Evolutionary conservation across 2,797 vertebrate genomes (phyloP).

Genomic region (Argyrosomus regius): DNA sequence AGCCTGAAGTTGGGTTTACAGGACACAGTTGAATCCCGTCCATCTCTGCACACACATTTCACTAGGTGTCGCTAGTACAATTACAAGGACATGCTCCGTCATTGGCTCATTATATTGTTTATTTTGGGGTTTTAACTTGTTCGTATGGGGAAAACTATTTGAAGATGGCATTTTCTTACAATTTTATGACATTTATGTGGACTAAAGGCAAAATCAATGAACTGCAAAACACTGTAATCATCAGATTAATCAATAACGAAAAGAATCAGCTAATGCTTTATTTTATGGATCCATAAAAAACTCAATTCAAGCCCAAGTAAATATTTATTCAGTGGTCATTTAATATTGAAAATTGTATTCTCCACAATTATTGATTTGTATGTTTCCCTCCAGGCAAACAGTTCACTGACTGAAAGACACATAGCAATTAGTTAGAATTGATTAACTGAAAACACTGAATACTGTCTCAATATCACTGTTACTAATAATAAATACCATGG

Average conservation of each 20-base stretch:
- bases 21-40: conserved; percentile 4
- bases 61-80: not conserved
- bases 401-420: not conserved
- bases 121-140: not conserved
- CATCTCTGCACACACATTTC: not conserved
- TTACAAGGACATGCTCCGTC: not conserved
- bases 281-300: not conserved
- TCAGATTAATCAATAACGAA: not conserved
- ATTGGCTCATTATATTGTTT: not conserved
- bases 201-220: not conserved
- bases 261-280: not conserved
- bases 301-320: not conserved
- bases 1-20: conserved; percentile 13
- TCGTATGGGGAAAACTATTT: not conserved
- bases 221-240: not conserved
- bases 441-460: not conserved
- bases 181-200: not conserved
- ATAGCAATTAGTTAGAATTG: not conserved
- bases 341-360: not conserved
- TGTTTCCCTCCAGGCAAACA: not conserved
- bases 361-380: not conserved
- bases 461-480: not conserved
- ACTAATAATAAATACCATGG: not conserved
- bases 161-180: not conserved
- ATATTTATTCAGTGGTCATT: not conserved